Conservation (phyloP, 2,113 vertebrate genomes). For the Peromyscus polionotus region DNA sequence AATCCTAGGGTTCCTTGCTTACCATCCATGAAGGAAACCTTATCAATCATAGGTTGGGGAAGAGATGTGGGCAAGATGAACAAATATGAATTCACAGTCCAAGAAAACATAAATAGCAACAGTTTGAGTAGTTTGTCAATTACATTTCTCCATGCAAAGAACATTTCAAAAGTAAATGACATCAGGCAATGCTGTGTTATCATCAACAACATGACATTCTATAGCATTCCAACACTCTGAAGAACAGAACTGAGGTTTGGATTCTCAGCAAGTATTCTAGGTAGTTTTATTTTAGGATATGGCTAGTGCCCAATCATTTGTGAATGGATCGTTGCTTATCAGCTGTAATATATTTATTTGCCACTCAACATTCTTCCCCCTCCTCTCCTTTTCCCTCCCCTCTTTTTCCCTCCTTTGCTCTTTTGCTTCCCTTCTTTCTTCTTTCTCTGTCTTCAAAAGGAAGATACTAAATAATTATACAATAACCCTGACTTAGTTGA, state of each 20-base stretch:
- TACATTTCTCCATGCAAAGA: not conserved
- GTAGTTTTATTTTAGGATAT: not conserved
- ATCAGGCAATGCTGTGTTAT: not conserved
- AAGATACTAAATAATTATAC: not conserved
- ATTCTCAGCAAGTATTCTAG: not conserved
- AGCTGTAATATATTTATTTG: not conserved
- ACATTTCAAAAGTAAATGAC: not conserved
- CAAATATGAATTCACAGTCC: not conserved
- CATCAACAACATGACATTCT: not conserved
- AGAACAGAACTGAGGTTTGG: not conserved
- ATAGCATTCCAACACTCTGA: not conserved
- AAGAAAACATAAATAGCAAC: not conserved
- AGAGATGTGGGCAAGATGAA: not conserved
- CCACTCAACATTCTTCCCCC: not conserved
- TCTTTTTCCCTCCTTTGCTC: not conserved
- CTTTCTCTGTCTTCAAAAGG: not conserved
- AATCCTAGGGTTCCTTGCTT: not conserved
- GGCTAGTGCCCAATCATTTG: fast-evolving
- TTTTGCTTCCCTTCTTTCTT: not conserved
- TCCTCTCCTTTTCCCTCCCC: fast-evolving
- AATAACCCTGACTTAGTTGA: not conserved
- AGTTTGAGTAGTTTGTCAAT: not conserved
- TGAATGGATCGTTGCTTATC: not conserved
- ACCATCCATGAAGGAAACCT: not conserved
- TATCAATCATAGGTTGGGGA: not conserved